Conservation (phyloP, 2,113 vertebrate species). For the Carollia perspicillata region DNA sequence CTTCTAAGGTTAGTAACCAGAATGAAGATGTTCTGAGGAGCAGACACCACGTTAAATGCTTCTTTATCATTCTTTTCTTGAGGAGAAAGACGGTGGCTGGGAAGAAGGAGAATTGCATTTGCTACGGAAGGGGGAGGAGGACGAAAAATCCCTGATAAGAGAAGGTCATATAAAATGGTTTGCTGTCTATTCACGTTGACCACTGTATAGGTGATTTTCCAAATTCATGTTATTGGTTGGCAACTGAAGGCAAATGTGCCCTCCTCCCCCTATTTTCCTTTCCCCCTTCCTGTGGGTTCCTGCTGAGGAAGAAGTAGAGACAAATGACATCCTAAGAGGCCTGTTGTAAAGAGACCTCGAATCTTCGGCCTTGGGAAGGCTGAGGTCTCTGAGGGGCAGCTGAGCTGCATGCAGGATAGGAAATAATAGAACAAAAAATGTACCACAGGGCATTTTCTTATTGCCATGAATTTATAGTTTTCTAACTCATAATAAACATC, state of each 20-base stretch:
- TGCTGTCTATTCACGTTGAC: neutral
- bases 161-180: neutral
- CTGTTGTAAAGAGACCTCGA: neutral
- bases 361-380: neutral
- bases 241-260: neutral
- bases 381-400: neutral
- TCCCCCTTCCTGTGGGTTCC: neutral
- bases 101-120: neutral
- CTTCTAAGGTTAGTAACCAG: neutral
- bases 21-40: neutral
- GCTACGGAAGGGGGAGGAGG: neutral
- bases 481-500: neutral
- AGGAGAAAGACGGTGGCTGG: neutral
- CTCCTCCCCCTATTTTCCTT: neutral
- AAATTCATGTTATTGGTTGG: neutral
- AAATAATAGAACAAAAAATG: neutral
- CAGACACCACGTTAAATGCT: neutral
- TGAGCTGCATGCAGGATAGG: neutral
- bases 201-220: neutral
- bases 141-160: neutral
- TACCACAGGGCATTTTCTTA: neutral
- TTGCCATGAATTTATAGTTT: neutral
- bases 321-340: neutral
- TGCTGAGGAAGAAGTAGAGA: neutral
- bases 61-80: neutral